Conservation (phyloP, 2,113 vertebrate genomes). For the Phycodurus eques region DNA sequence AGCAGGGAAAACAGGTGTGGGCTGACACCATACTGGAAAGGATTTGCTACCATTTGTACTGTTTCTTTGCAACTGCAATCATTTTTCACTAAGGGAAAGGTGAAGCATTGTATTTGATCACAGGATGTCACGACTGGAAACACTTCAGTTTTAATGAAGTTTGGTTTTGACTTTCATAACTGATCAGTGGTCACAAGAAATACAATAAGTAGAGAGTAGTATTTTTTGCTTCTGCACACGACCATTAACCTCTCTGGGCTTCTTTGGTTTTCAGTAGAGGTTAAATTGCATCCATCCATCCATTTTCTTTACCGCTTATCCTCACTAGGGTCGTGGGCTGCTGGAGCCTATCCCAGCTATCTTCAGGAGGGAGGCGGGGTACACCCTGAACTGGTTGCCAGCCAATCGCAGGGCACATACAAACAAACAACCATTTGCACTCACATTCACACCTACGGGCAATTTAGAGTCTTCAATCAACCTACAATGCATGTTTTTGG, state of each 20-base stretch:
- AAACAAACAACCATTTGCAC: no score
- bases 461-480: no score
- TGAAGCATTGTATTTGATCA: background rate
- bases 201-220: conserved; percentile 35
- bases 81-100: background rate
- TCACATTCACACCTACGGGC: no score
- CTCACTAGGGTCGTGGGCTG: no score
- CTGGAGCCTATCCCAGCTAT: no score
- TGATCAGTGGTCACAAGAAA: conserved; percentile 27
- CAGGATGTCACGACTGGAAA: conserved; percentile 23
- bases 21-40: conserved; percentile 58
- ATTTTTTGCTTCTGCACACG: conserved; percentile 45
- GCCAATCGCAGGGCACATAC: no score
- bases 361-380: no score
- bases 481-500: no score
- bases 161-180: conserved; percentile 45
- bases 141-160: conserved; percentile 40
- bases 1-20: conserved; percentile 41
- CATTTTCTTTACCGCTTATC: no score
- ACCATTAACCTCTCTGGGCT: conserved; percentile 49
- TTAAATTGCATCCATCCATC: conserved; percentile 21
- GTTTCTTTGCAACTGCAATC: background rate
- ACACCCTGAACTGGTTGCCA: no score
- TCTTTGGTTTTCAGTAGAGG: conserved; percentile 11
- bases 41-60: conserved; percentile 16